Conservation (phyloP, 2,113 vertebrate species). For the Zosterops hypoxanthus region DNA sequence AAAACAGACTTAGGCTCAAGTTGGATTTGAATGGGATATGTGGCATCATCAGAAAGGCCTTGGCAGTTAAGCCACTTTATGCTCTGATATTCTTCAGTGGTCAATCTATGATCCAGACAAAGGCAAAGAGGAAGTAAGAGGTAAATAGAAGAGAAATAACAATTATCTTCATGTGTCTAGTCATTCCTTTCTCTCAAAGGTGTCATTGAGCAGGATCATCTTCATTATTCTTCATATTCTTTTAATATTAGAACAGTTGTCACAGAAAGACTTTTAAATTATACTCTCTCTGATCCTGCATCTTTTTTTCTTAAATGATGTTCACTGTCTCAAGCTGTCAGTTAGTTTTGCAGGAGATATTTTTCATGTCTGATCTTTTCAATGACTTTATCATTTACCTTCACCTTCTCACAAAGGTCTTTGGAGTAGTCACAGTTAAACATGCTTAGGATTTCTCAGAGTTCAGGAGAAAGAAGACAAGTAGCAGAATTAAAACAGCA, state of each 20-base stretch:
- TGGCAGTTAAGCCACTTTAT: background rate
- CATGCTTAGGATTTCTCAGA: background rate
- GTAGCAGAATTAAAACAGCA: background rate
- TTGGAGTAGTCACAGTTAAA: background rate
- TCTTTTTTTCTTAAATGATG: background rate
- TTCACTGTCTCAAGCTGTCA: background rate
- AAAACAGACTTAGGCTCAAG: background rate
- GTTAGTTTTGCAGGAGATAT: background rate
- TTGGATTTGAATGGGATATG: background rate
- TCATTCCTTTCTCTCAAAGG: background rate
- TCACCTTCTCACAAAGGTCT: background rate
- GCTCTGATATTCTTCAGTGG: background rate
- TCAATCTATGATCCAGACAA: background rate
- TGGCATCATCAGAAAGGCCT: background rate
- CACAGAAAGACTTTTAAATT: background rate
- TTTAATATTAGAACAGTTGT: background rate
- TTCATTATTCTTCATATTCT: background rate
- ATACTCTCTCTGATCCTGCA: background rate
- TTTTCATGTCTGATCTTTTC: background rate
- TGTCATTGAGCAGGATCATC: background rate
- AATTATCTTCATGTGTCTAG: background rate
- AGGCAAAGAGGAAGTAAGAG: background rate
- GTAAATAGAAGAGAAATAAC: background rate
- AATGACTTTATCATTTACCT: background rate
- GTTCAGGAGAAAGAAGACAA: background rate